Evolutionary conservation across 2,113 vertebrate genomes (phyloP), one percentile per base, ranked within the genome.

Genomic region (Odontesthes bonariensis): DNA sequence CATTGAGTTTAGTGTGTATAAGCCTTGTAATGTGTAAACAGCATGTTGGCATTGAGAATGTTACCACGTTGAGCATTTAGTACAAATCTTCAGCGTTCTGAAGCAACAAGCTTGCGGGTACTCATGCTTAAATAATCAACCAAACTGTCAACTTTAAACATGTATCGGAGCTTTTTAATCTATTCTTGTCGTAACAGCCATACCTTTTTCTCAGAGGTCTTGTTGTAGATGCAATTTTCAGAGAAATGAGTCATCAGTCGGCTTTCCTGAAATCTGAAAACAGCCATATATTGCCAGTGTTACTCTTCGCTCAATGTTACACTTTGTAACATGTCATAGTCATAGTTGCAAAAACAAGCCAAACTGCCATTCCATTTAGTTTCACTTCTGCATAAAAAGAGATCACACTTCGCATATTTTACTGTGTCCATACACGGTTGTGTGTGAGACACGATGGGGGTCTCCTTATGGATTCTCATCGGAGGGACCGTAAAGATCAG

Each of bases 381-480:
- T 89, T 90, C 81, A 79, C 60, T 89, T 89, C 73, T 89, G 57
- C 60, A 74, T 35, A 87, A 83, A 62, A 52, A 66, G 11, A 77
- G 56, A 58, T 14, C 19, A 20, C 10, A 38, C 23, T 60, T 65
- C 10, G 62, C 54, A 52, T 77, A 14, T 54, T 38, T 70, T 31
- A 14, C 17, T 62, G 49, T 35, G 22, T 65, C 61, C 47, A 31
- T 64, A 0, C 53, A 70, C 57, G 72, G 70, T 73, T 59, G 27
- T 5, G 12, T 54, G 32, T 69, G 69, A 77, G 31, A 38, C 49
- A 49, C 49, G 20, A 42, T n/a, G 55, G 71, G 74, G 83, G 81
- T 79, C 86, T 83, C 65, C 55, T 33, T 12, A 38, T 65, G 62
- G 71, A 81, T 81, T 86, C 69, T 66, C 61, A 75, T 69, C 54